phyloP scores from a whole-genome alignment of 2,797 vertebrate species.

The Arctocebus calabarensis region DNA sequence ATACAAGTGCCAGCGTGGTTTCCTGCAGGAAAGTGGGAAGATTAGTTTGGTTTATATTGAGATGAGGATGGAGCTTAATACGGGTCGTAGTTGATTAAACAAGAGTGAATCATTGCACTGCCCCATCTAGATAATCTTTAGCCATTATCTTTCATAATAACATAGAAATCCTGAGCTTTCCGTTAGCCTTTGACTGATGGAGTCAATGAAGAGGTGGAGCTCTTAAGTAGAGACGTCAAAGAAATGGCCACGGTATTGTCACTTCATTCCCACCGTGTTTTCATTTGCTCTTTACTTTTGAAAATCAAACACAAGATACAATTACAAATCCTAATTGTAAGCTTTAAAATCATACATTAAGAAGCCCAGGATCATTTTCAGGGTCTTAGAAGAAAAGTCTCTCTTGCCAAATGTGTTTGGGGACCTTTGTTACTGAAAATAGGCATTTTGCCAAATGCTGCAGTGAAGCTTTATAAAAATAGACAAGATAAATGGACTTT shows the following conservation, averaged over 20 bases:
- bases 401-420: slow-evolving; percentile 78
- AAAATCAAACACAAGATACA: slow-evolving; percentile 68
- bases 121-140: slow-evolving; percentile 56
- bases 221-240: neutral
- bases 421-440: slow-evolving; percentile 80
- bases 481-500: slow-evolving; percentile 86
- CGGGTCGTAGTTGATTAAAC: slow-evolving; percentile 72
- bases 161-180: slow-evolving; percentile 16
- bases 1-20: slow-evolving; percentile 56
- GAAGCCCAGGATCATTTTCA: slow-evolving; percentile 69
- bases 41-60: slow-evolving; percentile 78
- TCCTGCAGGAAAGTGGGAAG: slow-evolving; percentile 67
- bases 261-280: neutral
- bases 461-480: slow-evolving; percentile 76
- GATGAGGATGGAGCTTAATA: slow-evolving; percentile 61
- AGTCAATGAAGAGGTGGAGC: neutral
- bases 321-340: slow-evolving; percentile 61
- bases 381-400: slow-evolving; percentile 77
- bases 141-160: slow-evolving; percentile 62
- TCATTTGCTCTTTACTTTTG: slow-evolving; percentile 40
- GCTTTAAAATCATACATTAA: slow-evolving; percentile 71
- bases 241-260: neutral
- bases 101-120: slow-evolving; percentile 67
- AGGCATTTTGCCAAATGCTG: slow-evolving; percentile 80
- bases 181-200: neutral